Base-by-base conservation (phyloP, 1,140 invertebrate species). In the Colletes gigas region DNA sequence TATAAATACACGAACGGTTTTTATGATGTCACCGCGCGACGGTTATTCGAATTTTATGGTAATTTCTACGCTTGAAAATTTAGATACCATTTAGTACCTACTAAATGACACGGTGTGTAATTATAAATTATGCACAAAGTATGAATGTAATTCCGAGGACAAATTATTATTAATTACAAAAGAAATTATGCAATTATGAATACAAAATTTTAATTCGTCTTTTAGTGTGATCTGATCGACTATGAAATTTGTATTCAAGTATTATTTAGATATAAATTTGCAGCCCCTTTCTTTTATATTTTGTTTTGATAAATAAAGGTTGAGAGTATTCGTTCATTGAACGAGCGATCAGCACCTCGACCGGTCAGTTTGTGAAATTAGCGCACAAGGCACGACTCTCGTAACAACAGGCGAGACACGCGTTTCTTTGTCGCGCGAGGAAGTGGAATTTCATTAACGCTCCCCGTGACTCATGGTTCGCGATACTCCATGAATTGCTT, bases 391-490 rank as follows among this genome's bases (percentile, higher is more conserved):
- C 84, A 86, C 83, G 84, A 72, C 62, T 57, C 50, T 57, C 30
- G 72, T 81, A 62, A 76, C 83, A 57, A 78, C 55, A 54, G 50
- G 44, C 55, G 44, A 30, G 63, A 77, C 81, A 84, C 76, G 78
- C 73, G 78, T 76, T 83, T 81, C 83, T 87, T 88, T 81, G 80
- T 83, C 65, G 60, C n/a, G 62, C 62, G 62, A 86, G 82, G 82
- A 88, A 88, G 77, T 79, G 73, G 82, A 88, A 86, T 88, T 88
- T 86, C 86, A 88, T 88, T 88, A 88, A 69, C 68, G 74, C 41
- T 17, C 74, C 17, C 50, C 15, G n/a, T 86, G 84, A 86, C 54
- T 86, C 85, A 86, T 70, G 50, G 44, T 60, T 52, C 78, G 78
- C 44, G 59, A 75, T 41, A 62, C 62, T 57, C 55, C 50, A 55